phyloP scores from a whole-genome alignment of 2,113 vertebrate genomes.

The Andinoacara biseriatus region DNA sequence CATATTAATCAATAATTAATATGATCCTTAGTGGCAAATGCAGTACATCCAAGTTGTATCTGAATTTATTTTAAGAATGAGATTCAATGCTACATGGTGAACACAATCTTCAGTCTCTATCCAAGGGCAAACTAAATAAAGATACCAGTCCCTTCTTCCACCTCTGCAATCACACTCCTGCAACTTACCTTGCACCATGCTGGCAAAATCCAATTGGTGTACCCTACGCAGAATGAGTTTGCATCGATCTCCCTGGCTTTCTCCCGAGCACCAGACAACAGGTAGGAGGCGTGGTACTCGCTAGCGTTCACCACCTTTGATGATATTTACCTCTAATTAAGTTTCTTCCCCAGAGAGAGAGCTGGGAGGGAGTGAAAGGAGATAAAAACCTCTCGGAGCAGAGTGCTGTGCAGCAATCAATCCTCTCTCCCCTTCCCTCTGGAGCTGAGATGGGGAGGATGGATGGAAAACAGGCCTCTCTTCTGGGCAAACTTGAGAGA shows the following conservation, averaged over 20 bases:
- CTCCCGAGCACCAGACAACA: slow-evolving; percentile 56
- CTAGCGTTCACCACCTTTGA: slow-evolving; percentile 69
- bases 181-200: slow-evolving; percentile 5
- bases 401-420: slow-evolving; percentile 69
- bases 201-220: slow-evolving; percentile 49
- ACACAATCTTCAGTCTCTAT: slow-evolving; percentile 2
- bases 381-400: slow-evolving; percentile 66
- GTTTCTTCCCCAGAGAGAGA: slow-evolving; percentile 70
- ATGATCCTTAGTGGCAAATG: neutral
- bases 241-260: slow-evolving; percentile 66
- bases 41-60: neutral
- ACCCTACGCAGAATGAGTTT: slow-evolving; percentile 59
- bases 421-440: slow-evolving; percentile 50
- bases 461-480: slow-evolving; percentile 67
- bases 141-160: neutral
- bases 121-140: slow-evolving; percentile 15
- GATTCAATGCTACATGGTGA: neutral
- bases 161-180: slow-evolving; percentile 16
- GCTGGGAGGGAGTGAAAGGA: slow-evolving; percentile 64
- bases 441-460: slow-evolving; percentile 52
- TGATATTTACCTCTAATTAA: slow-evolving; percentile 85
- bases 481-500: slow-evolving; percentile 66
- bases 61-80: slow-evolving; percentile 4
- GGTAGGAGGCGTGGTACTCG: slow-evolving; percentile 57
- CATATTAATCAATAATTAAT: neutral